Conservation (phyloP, 2,888 invertebrate species). For the Leptopilina drosophilae region DNA sequence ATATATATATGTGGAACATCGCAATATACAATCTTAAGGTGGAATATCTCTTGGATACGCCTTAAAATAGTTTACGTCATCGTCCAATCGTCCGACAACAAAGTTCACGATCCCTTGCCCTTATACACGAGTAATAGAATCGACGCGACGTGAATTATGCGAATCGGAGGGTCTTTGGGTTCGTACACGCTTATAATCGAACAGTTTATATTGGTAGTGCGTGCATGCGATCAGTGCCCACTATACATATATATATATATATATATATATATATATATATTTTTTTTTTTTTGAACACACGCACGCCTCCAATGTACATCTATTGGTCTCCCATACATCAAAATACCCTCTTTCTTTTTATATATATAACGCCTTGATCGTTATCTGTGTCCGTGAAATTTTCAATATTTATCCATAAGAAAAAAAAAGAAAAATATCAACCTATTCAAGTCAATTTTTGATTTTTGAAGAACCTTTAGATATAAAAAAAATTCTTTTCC, state of each 20-base stretch:
- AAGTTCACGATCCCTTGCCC: conserved; percentile 42
- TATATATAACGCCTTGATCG: conserved; percentile 12
- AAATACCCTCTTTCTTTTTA: background rate
- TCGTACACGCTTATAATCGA: conserved; percentile 49
- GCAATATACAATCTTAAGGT: background rate
- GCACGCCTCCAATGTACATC: background rate
- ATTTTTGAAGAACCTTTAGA: too few relatives aligned
- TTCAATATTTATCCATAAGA: conserved; percentile 4
- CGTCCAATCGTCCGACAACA: conserved; percentile 42
- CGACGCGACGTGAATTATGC: conserved; percentile 58
- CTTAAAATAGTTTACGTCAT: conserved; percentile 47
- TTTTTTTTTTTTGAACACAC: background rate
- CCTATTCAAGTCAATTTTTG: background rate
- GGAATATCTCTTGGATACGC: conserved; percentile 18
- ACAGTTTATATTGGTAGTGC: conserved; percentile 49
- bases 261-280: background rate
- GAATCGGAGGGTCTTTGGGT: conserved; percentile 55
- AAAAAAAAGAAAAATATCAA: background rate
- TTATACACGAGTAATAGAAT: conserved; percentile 49
- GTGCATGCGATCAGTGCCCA: conserved; percentile 39
- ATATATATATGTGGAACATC: background rate
- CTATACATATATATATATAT: background rate
- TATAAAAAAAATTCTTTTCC: too few relatives aligned
- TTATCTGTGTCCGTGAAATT: conserved; percentile 7
- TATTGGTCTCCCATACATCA: conserved; percentile 25